A percentile compares a stretch with the other conserved stretches of the same genome.
Evolutionary conservation across 1,140 invertebrate genomes (phyloP).

Genomic region (Pachypsylla venusta): DNA sequence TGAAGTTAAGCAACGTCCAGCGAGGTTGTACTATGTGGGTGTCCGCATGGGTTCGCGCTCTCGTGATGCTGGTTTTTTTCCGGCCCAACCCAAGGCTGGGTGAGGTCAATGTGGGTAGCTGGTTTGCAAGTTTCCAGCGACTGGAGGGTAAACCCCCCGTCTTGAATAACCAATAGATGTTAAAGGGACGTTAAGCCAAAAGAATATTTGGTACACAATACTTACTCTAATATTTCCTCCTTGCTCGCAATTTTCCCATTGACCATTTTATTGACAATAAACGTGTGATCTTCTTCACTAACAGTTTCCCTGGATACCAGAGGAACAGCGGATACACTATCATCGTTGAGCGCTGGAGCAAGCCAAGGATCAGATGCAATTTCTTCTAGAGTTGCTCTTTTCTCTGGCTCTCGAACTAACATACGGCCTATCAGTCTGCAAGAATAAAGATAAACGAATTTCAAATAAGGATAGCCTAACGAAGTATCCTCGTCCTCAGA

Average conservation of each 20-base stretch:
- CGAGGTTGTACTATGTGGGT: too few species aligned
- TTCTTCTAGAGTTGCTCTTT: slow-evolving; percentile 71
- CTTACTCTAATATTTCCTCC: slow-evolving; percentile 80
- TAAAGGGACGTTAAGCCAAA: too few species aligned
- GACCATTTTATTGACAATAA: slow-evolving; percentile 92
- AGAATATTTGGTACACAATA: slow-evolving; percentile 17
- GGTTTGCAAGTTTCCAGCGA: too few species aligned
- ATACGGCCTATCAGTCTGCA: slow-evolving; percentile 74
- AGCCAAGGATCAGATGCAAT: slow-evolving; percentile 85
- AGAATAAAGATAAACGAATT: slow-evolving; percentile 20
- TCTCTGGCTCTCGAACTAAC: slow-evolving; percentile 83
- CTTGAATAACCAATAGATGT: too few species aligned
- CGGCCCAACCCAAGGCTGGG: too few species aligned
- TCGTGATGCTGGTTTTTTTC: too few species aligned
- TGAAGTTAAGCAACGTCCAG: too few species aligned
- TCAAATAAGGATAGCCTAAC: not conserved
- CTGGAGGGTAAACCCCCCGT: too few species aligned
- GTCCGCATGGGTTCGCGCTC: too few species aligned
- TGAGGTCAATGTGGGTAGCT: too few species aligned
- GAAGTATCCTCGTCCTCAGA: too few species aligned
- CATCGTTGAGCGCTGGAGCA: slow-evolving; percentile 32
- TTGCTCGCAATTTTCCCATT: slow-evolving; percentile 85
- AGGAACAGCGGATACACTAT: slow-evolving; percentile 42
- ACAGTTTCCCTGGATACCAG: slow-evolving; percentile 68
- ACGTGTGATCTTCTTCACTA: slow-evolving; percentile 79